These are phyloP conservation scores for Artemia sinica DNA, from an alignment of 2,888 invertebrate genomes.

Conservation along the genomic window DNA sequence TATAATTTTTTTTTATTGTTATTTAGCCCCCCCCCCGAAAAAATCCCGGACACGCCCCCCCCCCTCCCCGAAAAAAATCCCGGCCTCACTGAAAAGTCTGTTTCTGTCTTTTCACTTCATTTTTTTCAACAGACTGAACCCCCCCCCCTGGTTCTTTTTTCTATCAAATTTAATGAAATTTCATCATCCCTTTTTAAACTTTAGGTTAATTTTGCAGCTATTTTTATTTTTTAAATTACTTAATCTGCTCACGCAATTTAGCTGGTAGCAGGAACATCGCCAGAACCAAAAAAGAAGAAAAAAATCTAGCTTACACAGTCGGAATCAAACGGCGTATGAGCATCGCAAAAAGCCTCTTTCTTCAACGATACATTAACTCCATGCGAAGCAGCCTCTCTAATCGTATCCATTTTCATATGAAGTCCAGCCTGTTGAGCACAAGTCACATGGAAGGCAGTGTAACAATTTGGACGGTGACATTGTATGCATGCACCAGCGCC, in stretches of 20 bases:
- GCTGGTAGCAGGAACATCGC: neutral
- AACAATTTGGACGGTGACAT: conserved; percentile 88
- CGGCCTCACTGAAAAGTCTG: too few relatives aligned
- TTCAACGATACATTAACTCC: conserved; percentile 54
- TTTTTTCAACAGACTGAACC: too few relatives aligned
- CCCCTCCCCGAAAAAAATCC: too few relatives aligned
- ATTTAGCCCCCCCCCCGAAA: too few relatives aligned
- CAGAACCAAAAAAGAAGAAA: conserved; percentile 12
- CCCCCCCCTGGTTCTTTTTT: too few relatives aligned
- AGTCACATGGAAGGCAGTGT: conserved; percentile 95
- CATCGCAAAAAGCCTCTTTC: conserved; percentile 93
- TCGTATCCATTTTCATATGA: conserved; percentile 91
- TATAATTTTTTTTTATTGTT: too few relatives aligned
- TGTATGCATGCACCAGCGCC: conserved; percentile 92
- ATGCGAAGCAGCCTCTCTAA: conserved; percentile 42
- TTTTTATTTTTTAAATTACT: too few relatives aligned
- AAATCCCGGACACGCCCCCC: too few relatives aligned
- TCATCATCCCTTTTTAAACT: too few relatives aligned
- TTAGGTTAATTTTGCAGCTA: too few relatives aligned
- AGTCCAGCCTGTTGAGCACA: conserved; percentile 91
- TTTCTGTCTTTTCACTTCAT: too few relatives aligned
- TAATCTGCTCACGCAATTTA: neutral
- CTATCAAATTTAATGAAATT: too few relatives aligned
- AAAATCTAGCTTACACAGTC: conserved; percentile 28
- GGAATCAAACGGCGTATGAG: conserved; percentile 63